Base-by-base conservation (phyloP, 2,797 vertebrate species). In the Gymnothorax javanicus region DNA sequence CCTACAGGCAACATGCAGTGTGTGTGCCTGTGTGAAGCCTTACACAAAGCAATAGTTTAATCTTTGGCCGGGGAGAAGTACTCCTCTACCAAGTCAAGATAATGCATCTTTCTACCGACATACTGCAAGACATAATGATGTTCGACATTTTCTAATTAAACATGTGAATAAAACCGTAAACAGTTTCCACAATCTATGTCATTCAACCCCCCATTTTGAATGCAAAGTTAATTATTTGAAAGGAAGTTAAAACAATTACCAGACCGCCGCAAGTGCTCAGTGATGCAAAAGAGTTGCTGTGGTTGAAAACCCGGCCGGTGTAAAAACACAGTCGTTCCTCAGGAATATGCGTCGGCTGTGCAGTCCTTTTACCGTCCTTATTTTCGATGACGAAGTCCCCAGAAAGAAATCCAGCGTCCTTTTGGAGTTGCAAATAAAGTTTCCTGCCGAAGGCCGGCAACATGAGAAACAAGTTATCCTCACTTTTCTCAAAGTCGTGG, bases 251-350 rank as follows among this genome's bases (percentile, higher is more conserved):
- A 25, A 64, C 25, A 77, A 91, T 96, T 96, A 98, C 98, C 98
- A 99, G 96, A 93, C 98, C 98, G 57, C 95, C 95, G 87, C 97
- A 99, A 90, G 96, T 94, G 94, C 96, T 98, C 91, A 99, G 79
- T 0, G 98, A 97, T 87, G 95, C 98, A 88, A 96, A 94, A 73
- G 98, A 98, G 90, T 94, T 94, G 0, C 94, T 96, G 89, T 95
- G 96, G 94, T 98, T 97, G 58, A 98, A 91, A 52, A 97, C 96
- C 79, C 90, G 94, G 84, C 98, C 98, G 0, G 97, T 96, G 95
- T 98, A 99, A 91, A 98, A 98, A 94, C 98, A 99, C n/a, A 77
- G 90, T 85, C 88, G 90, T 7, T 91, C 84, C 57, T 2, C 60
- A 62, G 92, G 87, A n/a, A 92, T 15, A 11, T 71, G 89, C 60